These are phyloP conservation scores for Eidolon helvum DNA, from an alignment of 2,113 vertebrate genomes.

Conservation along the genomic window DNA sequence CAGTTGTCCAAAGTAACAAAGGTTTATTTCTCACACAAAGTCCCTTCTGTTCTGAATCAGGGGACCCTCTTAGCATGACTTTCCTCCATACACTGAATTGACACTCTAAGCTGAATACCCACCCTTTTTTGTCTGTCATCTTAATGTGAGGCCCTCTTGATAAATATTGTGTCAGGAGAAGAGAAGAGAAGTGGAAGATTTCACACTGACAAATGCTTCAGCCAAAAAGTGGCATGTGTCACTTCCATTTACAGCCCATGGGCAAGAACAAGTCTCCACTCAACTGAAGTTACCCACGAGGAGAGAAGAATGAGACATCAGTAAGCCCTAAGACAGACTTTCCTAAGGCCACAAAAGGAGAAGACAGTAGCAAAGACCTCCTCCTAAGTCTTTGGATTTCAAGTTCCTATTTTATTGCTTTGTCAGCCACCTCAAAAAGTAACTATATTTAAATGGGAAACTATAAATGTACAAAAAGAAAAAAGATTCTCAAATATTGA, in stretches of 20 bases:
- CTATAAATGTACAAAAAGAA: background rate
- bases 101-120: background rate
- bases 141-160: background rate
- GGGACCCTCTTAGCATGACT: background rate
- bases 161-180: background rate
- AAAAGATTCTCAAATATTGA: background rate
- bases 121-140: background rate
- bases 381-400: background rate
- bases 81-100: background rate
- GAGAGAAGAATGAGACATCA: background rate
- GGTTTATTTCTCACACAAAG: background rate
- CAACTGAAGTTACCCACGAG: background rate
- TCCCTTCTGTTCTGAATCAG: background rate
- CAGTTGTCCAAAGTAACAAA: background rate
- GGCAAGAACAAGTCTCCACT: background rate
- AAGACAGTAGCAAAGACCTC: background rate
- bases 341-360: background rate
- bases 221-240: background rate
- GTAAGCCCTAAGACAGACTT: background rate
- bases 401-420: slow-evolving; percentile 17
- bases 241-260: background rate
- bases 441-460: background rate
- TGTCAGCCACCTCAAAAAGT: background rate
- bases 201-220: background rate
- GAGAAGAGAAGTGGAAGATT: background rate